Evolutionary conservation across 2,888 invertebrate genomes (phyloP), one percentile per base, ranked within the genome.

Genomic region (Halictus quadricinctus): DNA sequence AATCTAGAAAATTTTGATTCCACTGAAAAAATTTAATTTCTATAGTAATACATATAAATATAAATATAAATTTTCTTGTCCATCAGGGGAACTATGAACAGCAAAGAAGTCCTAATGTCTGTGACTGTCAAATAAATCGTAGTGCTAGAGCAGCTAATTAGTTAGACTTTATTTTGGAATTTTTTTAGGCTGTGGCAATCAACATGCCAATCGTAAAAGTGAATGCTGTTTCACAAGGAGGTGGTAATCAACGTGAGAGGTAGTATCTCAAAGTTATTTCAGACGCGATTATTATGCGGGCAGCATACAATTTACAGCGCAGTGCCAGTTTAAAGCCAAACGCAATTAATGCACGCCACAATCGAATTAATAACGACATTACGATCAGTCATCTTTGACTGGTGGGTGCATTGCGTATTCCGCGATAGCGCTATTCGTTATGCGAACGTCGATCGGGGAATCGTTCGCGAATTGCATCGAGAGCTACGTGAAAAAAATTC

Each of bases 351-450:
- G 54, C 21, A 8, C 36, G 10, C 13, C 29, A 43, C 77, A 64
- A 81, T 84, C 77, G 75, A 78, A 84, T 75, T 75, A 78, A 82
- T 84, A 78, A 84, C 72, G 75, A 75, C 82, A 84, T 84, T 84
- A 75, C 83, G 58, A 83, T 79, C 82, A 54, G 10, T 43, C 74
- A 66, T 72, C 75, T 64, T 50, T 46, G 58, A 58, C 74, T 58
- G 46, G 25, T 15, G 36, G 15, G 41, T 72, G 75, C 78, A 82
- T 84, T 66, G 73, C 60, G 72, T 84, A 79, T 83, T 84, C 83
- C 64, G 43, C 8, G 25, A 76, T 73, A 69, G 77, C 72, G 15
- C n/a, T 43, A 43, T 76, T 83, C 48, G 78, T 76, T 76, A 75
- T 36, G 74, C 54, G 54, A 48, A 78, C 66, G 58, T 46, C 60